A percentile compares a stretch with the other conserved stretches of the same genome.
These are phyloP conservation scores for Palaemon carinicauda DNA, from an alignment of 1,140 invertebrate species.

Conservation along the genomic window DNA sequence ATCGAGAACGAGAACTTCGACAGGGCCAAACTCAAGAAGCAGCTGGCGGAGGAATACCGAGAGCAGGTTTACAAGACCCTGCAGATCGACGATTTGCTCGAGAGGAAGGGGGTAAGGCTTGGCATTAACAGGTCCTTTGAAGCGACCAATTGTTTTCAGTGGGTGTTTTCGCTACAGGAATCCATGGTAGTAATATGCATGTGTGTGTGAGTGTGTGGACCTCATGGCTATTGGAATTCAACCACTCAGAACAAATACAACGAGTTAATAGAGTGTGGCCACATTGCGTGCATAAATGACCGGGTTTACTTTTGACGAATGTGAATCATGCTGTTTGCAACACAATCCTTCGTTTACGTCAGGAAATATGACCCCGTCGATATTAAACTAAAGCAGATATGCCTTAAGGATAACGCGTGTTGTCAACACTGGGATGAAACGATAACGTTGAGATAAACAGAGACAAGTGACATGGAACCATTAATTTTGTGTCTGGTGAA, in stretches of 20 bases:
- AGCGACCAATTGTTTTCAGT: neutral
- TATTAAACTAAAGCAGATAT: slow-evolving; percentile 33
- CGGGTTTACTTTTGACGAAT: too few species aligned
- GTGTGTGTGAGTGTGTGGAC: too few species aligned
- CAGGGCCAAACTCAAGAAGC: slow-evolving; percentile 85
- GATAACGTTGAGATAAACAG: too few species aligned
- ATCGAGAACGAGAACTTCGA: slow-evolving; percentile 91
- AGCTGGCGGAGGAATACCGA: slow-evolving; percentile 84
- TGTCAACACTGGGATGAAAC: neutral
- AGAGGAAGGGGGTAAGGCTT: slow-evolving; percentile 78
- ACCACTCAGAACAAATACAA: too few species aligned
- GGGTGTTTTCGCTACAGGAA: neutral
- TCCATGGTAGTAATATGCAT: neutral
- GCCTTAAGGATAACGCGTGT: neutral
- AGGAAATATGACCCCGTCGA: too few species aligned
- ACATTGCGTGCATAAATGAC: too few species aligned
- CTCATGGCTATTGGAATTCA: too few species aligned
- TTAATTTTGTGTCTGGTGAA: too few species aligned
- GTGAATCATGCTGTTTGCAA: neutral
- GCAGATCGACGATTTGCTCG: slow-evolving; percentile 79
- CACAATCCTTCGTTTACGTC: neutral
- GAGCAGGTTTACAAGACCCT: slow-evolving; percentile 76
- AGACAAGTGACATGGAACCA: too few species aligned
- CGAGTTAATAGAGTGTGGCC: too few species aligned
- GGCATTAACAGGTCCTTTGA: neutral